phyloP scores from a whole-genome alignment of 2,797 vertebrate genomes.

The Rhynchotus rufescens region DNA sequence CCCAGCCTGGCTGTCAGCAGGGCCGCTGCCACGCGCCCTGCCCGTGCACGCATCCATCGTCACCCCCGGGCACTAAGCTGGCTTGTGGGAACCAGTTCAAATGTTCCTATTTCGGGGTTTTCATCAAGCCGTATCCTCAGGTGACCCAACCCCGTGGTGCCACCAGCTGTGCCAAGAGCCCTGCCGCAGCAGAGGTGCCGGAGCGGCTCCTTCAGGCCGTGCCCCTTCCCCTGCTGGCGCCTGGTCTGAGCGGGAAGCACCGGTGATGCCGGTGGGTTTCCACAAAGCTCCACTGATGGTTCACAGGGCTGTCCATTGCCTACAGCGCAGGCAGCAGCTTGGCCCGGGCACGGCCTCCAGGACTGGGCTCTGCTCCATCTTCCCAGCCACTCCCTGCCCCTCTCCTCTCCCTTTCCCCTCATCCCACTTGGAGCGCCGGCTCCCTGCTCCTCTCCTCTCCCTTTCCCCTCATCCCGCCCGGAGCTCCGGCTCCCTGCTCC shows the following conservation, averaged over 20 bases:
- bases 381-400: neutral
- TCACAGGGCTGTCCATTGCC: too few relatives aligned
- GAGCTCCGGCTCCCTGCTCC: neutral
- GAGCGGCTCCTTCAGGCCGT: neutral
- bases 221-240: too few relatives aligned
- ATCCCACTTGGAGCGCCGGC: too few relatives aligned
- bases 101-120: neutral
- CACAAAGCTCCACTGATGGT: rapidly evolving
- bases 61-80: rapidly evolving
- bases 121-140: neutral
- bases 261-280: neutral
- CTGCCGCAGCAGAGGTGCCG: neutral
- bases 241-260: too few relatives aligned
- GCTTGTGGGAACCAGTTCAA: neutral
- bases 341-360: neutral
- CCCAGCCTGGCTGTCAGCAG: rapidly evolving
- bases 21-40: neutral
- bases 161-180: rapidly evolving
- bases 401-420: neutral
- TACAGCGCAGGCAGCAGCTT: neutral
- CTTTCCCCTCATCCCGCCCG: too few relatives aligned
- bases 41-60: neutral
- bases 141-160: rapidly evolving
- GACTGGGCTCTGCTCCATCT: neutral
- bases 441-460: neutral